Conservation (phyloP, 2,797 vertebrate species). For the Ispidina lecontei region DNA sequence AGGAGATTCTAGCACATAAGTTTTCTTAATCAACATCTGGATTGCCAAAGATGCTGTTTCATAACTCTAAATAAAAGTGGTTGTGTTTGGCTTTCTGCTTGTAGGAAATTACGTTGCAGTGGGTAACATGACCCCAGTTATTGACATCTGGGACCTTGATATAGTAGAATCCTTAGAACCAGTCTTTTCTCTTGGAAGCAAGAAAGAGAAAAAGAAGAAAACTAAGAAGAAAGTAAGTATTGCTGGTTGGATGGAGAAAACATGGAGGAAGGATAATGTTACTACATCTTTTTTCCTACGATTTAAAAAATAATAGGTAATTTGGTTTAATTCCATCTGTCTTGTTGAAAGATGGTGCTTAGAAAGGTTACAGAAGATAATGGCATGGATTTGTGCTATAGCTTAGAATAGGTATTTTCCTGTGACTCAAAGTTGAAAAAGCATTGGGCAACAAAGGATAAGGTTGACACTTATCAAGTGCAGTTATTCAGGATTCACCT, state of each 20-base stretch:
- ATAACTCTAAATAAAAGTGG: neutral
- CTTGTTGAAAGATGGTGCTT: neutral
- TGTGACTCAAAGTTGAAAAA: neutral
- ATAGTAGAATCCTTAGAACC: conserved; percentile 95
- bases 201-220: conserved; percentile 88
- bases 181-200: conserved; percentile 90
- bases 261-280: neutral
- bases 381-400: rapidly evolving
- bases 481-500: neutral
- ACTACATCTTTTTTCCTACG: neutral
- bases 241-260: neutral
- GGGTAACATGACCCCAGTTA: conserved; percentile 96
- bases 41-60: neutral
- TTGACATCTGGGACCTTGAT: conserved; percentile 97
- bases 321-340: neutral
- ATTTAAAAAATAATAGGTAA: neutral
- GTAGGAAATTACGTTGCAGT: conserved; percentile 92
- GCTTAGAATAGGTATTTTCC: neutral
- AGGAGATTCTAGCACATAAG: neutral
- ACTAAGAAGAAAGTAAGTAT: conserved; percentile 91
- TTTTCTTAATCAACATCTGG: neutral
- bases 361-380: neutral
- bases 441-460: neutral
- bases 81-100: conserved; percentile 39
- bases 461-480: neutral